Evolutionary conservation across 2,113 vertebrate genomes (phyloP).

Genomic region (Loxodonta africana): DNA sequence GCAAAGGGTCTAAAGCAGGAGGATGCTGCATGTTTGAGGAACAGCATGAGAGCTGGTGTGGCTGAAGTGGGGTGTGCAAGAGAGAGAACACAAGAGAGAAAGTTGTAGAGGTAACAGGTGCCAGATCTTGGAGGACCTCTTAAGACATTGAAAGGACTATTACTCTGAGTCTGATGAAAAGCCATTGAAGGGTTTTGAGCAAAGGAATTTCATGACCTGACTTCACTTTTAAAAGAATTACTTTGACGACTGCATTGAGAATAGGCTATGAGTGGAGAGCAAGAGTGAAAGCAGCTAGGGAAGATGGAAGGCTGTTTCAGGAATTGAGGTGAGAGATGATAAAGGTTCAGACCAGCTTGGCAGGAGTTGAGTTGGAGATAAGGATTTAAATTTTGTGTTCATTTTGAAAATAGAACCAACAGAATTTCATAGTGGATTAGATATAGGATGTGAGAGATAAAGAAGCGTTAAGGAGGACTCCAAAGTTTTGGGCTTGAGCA

Average conservation of each 20-base stretch:
- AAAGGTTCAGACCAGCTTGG: neutral
- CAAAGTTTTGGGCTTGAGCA: neutral
- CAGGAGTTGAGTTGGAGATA: neutral
- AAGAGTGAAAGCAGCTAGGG: neutral
- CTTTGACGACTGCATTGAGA: neutral
- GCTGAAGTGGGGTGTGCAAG: neutral
- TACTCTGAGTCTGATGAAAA: neutral
- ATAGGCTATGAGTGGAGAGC: neutral
- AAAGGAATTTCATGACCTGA: neutral
- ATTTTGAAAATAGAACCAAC: neutral
- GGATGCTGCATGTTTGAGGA: neutral
- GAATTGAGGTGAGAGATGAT: neutral
- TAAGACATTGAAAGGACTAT: neutral
- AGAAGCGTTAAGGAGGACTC: neutral
- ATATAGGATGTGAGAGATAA: neutral
- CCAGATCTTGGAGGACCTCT: neutral
- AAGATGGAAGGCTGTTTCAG: neutral
- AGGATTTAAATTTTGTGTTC: neutral
- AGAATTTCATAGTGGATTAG: neutral
- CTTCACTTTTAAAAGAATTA: neutral
- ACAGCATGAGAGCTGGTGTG: neutral
- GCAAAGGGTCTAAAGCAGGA: neutral
- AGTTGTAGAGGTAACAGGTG: neutral
- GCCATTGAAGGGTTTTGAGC: neutral
- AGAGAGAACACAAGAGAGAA: neutral